Evolutionary conservation across 23 tunicate species (phyloP).

Genomic region (Styela plicata): DNA sequence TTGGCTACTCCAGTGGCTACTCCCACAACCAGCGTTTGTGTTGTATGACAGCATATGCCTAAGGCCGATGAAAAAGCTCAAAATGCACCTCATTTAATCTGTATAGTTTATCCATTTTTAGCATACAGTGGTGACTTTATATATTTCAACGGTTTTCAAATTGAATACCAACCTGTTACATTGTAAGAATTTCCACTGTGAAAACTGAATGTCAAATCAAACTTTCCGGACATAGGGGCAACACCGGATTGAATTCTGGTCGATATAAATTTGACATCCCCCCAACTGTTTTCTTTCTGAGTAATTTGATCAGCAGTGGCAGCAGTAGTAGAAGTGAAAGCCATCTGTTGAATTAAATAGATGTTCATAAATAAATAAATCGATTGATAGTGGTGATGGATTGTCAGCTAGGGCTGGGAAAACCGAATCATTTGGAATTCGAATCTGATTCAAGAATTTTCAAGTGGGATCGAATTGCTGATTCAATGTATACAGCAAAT

Average conservation of each 20-base stretch:
- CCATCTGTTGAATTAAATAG: no score
- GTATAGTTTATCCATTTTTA: not conserved
- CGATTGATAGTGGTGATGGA: no score
- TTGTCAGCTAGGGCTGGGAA: no score
- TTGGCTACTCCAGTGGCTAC: no score
- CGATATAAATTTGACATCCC: not conserved
- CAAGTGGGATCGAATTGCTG: no score
- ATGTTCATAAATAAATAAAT: no score
- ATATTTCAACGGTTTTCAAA: not conserved
- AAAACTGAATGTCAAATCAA: conserved; percentile 13
- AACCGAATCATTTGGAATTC: no score
- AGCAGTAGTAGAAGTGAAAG: not conserved
- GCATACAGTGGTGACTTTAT: not conserved
- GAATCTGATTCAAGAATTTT: no score
- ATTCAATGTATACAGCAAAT: no score
- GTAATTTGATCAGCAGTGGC: not conserved
- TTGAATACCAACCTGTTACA: conserved; percentile 12
- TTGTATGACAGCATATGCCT: no score
- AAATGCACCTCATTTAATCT: not conserved
- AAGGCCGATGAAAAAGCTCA: no score
- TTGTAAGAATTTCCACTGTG: not conserved
- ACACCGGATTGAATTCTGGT: conserved; percentile 12
- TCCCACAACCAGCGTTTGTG: no score
- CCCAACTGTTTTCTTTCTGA: not conserved
- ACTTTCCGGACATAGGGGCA: conserved; percentile 37